Evolutionary conservation across 2,113 vertebrate genomes (phyloP).

Genomic region (Thunnus maccoyii): DNA sequence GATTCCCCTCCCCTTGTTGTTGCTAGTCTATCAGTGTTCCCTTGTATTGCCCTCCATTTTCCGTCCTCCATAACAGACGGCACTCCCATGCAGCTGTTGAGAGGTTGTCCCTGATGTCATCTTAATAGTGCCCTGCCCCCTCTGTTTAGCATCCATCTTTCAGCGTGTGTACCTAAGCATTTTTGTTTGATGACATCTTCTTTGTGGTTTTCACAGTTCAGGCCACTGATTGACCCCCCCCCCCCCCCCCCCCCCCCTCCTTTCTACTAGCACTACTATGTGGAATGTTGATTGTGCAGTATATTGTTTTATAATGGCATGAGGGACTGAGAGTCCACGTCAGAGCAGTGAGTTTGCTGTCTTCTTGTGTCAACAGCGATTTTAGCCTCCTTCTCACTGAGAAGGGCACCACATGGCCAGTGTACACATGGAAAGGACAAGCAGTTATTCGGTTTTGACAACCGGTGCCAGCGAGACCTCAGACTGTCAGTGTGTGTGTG

Average conservation of each 20-base stretch:
- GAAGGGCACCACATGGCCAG: conserved; percentile 78
- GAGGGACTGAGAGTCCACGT: conserved; percentile 45
- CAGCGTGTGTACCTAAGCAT: conserved; percentile 80
- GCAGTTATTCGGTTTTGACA: conserved; percentile 82
- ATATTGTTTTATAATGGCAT: conserved; percentile 35
- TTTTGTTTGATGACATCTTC: conserved; percentile 83
- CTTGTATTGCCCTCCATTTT: conserved; percentile 80
- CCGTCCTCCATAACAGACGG: conserved; percentile 60
- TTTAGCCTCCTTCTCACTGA: conserved; percentile 64
- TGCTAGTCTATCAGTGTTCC: conserved; percentile 83
- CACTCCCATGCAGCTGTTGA: conserved; percentile 84
- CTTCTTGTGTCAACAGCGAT: conserved; percentile 69
- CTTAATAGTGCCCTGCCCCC: conserved; percentile 77
- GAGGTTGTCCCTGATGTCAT: conserved; percentile 81
- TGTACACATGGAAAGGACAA: conserved; percentile 68
- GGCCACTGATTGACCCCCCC: conserved; percentile 62
- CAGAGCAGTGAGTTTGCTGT: conserved; percentile 64
- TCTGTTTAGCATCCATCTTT: conserved; percentile 82
- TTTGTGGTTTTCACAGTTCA: conserved; percentile 77
- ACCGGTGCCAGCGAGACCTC: conserved; percentile 72
- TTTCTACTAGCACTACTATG: conserved; percentile 26
- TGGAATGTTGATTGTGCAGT: conserved; percentile 65
- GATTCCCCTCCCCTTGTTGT: conserved; percentile 79
- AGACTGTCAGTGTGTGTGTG: conserved; percentile 62
- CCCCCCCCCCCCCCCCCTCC: conserved; percentile 9